Evolutionary conservation across 1,140 invertebrate genomes (phyloP).

Genomic region (Drosophila navojoa): DNA sequence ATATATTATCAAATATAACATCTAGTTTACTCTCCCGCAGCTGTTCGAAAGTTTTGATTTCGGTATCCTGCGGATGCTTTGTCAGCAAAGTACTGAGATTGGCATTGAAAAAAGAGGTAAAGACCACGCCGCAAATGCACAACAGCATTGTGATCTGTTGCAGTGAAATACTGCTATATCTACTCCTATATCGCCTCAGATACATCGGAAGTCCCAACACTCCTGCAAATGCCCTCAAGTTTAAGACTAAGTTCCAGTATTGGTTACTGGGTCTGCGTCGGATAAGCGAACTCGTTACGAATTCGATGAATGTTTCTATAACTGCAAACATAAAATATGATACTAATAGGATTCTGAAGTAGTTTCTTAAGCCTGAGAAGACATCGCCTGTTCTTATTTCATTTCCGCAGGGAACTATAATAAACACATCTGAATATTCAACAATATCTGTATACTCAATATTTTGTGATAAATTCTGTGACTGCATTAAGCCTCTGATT

Average conservation of each 20-base stretch:
- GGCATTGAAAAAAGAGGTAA: slow-evolving; percentile 28
- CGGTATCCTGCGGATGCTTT: background rate
- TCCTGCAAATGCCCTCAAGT: slow-evolving; percentile 35
- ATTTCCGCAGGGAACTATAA: slow-evolving; percentile 38
- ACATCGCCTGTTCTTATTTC: slow-evolving; percentile 1
- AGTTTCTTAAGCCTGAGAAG: background rate
- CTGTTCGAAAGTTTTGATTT: slow-evolving; percentile 32
- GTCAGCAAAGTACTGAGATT: slow-evolving; percentile 47
- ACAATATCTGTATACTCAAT: background rate
- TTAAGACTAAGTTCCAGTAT: slow-evolving; percentile 11
- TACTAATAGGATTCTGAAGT: slow-evolving; percentile 1
- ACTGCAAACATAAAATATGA: slow-evolving; percentile 29
- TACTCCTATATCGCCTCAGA: background rate
- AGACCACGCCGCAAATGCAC: slow-evolving; percentile 40
- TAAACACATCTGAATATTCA: background rate
- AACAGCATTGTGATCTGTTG: slow-evolving; percentile 36
- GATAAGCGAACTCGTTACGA: background rate
- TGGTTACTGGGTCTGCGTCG: background rate
- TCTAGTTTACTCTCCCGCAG: slow-evolving; percentile 30
- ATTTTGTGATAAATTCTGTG: background rate
- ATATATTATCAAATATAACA: background rate
- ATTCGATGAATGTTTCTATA: slow-evolving; percentile 20
- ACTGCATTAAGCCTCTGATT: background rate
- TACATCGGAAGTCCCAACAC: slow-evolving; percentile 38
- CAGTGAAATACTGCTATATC: slow-evolving; percentile 23